phyloP scores from a whole-genome alignment of 2,113 vertebrate genomes.

The Megatriorchis doriae region DNA sequence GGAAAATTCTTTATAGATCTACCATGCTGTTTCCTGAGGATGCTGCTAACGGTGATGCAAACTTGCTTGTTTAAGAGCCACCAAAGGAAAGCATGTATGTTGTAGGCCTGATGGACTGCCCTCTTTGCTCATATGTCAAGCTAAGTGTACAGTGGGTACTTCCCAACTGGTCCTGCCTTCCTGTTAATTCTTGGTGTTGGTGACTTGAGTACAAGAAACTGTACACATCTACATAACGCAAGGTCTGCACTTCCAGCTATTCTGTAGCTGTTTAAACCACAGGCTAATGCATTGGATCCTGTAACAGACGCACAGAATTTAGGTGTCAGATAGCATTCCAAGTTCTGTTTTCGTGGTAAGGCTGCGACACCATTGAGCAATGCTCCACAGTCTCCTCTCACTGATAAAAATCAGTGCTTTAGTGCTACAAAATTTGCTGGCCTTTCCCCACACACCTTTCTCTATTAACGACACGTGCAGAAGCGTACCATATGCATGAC shows the following conservation, averaged over 20 bases:
- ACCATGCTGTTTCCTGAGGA: neutral
- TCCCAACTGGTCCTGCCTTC: neutral
- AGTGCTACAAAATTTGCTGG: neutral
- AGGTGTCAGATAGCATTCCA: neutral
- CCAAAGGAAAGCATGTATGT: neutral
- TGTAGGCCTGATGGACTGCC: neutral
- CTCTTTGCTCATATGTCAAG: neutral
- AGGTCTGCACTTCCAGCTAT: neutral
- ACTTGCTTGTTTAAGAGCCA: neutral
- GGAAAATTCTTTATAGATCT: neutral
- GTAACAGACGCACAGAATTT: neutral
- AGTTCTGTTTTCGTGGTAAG: neutral
- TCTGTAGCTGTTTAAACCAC: neutral
- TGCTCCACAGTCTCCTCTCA: neutral
- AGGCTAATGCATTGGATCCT: neutral
- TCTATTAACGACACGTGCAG: accelerated
- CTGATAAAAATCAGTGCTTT: neutral
- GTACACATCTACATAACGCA: neutral
- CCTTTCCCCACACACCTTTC: neutral
- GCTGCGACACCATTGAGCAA: neutral
- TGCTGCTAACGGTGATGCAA: neutral
- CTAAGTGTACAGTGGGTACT: neutral
- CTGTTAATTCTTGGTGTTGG: neutral
- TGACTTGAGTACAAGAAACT: neutral
- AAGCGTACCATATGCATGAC: neutral